Conservation (phyloP, 2,797 vertebrate species). For the Chromobotia macracanthus region DNA sequence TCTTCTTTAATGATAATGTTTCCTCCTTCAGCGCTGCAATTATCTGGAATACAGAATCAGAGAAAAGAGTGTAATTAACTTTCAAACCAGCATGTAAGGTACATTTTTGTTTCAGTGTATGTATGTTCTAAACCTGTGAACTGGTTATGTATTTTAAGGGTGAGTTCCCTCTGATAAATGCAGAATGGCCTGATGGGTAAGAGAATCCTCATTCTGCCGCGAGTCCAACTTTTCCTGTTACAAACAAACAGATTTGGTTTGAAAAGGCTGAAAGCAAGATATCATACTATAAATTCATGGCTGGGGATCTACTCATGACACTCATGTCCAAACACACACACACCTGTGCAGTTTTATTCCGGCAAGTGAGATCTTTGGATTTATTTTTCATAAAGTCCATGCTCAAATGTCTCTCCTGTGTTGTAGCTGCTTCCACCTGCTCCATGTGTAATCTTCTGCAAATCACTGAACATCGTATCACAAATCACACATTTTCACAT, state of each 20-base stretch:
- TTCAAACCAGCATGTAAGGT: too few species aligned
- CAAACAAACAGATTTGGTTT: slow-evolving; percentile 44
- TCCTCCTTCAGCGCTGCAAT: slow-evolving; percentile 72
- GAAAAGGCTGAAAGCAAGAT: too few species aligned
- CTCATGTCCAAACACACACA: not conserved
- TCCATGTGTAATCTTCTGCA: slow-evolving; percentile 71
- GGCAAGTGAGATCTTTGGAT: slow-evolving; percentile 73
- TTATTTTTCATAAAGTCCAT: slow-evolving; percentile 83
- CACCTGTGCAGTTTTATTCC: slow-evolving; percentile 78
- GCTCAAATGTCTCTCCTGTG: slow-evolving; percentile 66
- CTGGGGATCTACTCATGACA: not conserved
- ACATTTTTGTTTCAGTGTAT: too few species aligned
- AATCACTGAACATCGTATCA: slow-evolving; percentile 85
- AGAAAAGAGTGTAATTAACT: slow-evolving; percentile 14
- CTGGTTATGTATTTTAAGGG: too few species aligned
- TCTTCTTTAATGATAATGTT: slow-evolving; percentile 74
- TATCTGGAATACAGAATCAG: slow-evolving; percentile 71
- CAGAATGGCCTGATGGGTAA: slow-evolving; percentile 82
- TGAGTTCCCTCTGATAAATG: slow-evolving; percentile 78
- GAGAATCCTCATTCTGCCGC: slow-evolving; percentile 76
- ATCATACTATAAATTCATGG: too few species aligned
- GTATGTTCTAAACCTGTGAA: too few species aligned
- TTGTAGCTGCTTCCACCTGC: slow-evolving; percentile 62
- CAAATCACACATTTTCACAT: slow-evolving; percentile 25
- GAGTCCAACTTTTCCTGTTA: slow-evolving; percentile 76